Evolutionary conservation across 2,797 vertebrate species (phyloP), one percentile per base, ranked within the genome.

Genomic region (Momotus momota): DNA sequence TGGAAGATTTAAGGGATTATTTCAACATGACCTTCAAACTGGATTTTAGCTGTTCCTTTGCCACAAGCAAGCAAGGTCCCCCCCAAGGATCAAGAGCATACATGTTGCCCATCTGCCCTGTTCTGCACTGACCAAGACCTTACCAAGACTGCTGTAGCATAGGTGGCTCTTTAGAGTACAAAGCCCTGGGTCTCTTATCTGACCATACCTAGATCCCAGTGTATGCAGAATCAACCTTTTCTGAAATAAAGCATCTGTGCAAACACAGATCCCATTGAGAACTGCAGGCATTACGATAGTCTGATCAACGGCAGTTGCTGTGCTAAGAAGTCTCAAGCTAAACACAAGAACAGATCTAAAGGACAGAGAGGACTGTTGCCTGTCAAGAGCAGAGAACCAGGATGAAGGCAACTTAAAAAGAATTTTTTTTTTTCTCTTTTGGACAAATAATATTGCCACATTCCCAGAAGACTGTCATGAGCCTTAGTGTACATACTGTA

Each of bases 31-130:
- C 54, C 18, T 86, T 83, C 66, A 64, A 72, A 66, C 12, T 29
- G 43, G 6, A 62, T 71, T 93, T 94, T 61, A 88, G 14, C 35
- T 66, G 21, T 49, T 46, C 23, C 64, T 77, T 74, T 67, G 18
- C 38, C 31, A 29, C 41, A 66, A 45, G 27, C 13, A 73, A 67
- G 52, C 17, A 71, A 79, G 10, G 12, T 72, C 4, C 7, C 5
- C 26, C 83, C 35, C n/a, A 79, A 16, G 41, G 20, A 43, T 72
- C 19, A 79, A 75, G 51, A 72, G 2, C 5, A 52, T 35, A 21
- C 0, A 0, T 79, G 23, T 14, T 78, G 22, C 23, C 57, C 1
- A 1, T 12, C 26, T 64, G 25, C 33, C 17, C 61, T 29, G 10
- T 10, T 64, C 69, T 78, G 27, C 31, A 26, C 31, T 86, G 57